Evolutionary conservation across 1,140 invertebrate species (phyloP), one percentile per base, ranked within the genome.

Genomic region (Melipona quadrifasciata): DNA sequence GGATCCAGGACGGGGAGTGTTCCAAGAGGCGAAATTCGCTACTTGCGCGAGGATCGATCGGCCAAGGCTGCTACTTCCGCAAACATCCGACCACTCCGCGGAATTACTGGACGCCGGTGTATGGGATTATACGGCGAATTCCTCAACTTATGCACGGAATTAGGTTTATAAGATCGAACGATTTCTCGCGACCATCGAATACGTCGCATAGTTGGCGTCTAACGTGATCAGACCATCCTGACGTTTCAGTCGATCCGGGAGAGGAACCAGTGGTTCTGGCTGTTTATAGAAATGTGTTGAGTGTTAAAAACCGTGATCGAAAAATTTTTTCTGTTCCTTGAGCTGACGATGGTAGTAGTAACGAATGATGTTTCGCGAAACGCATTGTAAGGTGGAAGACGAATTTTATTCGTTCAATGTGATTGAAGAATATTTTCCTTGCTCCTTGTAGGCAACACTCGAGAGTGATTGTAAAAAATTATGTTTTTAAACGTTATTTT

Each of bases 121-220:
- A 74, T 86, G 39, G 47, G 82, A 87, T 88, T 80, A 87, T 80
- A 51, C 73, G 31, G 55, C 64, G 57, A 85, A 85, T 85, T 77
- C 77, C 68, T 19, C 39, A 85, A 84, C 83, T 87, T 85, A 68
- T 57, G 34, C 53, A 17, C 47, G 72, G 67, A 86, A 76, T 76
- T 58, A 78, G 75, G 81, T 82, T 74, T 64, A 58, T 65, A 85
- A 81, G 86, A 87, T 84, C 47, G 61, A 53, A 68, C 73, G 77
- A 87, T 88, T 87, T 85, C 74, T 34, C 51, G 14, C n/a, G n/a
- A 27, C 12, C 24, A n/a, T 34, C n/a, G 21, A 70, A 84, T 75
- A 58, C 64, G 19, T 31, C 21, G 61, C 58, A 77, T 77, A 77
- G 39, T 77, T 77, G 1, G 68, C 68, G n/a, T 27, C 27, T 72